Conservation (phyloP, 2,888 invertebrate species). For the Acleris laterana region DNA sequence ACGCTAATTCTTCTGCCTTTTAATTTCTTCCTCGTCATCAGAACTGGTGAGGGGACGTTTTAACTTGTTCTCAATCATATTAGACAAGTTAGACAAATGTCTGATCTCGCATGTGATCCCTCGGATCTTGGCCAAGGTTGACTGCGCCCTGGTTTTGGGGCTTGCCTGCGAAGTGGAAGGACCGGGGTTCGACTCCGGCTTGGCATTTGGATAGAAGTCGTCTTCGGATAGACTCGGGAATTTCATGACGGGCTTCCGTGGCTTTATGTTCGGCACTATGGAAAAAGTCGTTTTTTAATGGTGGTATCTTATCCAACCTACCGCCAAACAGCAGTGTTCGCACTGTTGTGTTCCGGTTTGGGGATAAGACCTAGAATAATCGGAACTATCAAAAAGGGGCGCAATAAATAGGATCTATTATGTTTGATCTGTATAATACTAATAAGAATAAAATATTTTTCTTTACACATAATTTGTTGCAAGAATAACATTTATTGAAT, state of each 20-base stretch:
- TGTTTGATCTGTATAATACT: too few relatives aligned
- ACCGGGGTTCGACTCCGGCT: slow-evolving; percentile 39
- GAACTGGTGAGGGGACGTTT: slow-evolving; percentile 50
- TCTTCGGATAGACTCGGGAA: slow-evolving; percentile 68
- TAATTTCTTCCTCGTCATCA: slow-evolving; percentile 46
- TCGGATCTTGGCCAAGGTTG: slow-evolving; percentile 59
- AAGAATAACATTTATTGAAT: too few relatives aligned
- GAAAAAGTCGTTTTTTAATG: slow-evolving; percentile 37
- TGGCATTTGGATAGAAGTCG: slow-evolving; percentile 46
- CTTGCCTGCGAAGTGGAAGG: slow-evolving; percentile 49
- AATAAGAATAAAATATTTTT: too few relatives aligned
- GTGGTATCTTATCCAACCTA: too few relatives aligned
- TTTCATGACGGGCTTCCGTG: slow-evolving; percentile 68
- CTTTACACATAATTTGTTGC: too few relatives aligned
- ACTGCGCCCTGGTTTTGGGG: slow-evolving; percentile 48
- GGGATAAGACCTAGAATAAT: too few relatives aligned
- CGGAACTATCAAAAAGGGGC: too few relatives aligned
- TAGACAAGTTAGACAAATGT: slow-evolving; percentile 56
- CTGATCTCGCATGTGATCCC: slow-evolving; percentile 67
- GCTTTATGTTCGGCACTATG: slow-evolving; percentile 76
- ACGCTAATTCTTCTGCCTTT: slow-evolving; percentile 61
- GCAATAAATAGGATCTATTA: too few relatives aligned
- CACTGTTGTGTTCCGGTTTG: too few relatives aligned
- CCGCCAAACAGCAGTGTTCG: too few relatives aligned
- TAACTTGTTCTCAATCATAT: slow-evolving; percentile 51